Evolutionary conservation across 2,888 invertebrate species (phyloP).

Genomic region (Erebia ligea): DNA sequence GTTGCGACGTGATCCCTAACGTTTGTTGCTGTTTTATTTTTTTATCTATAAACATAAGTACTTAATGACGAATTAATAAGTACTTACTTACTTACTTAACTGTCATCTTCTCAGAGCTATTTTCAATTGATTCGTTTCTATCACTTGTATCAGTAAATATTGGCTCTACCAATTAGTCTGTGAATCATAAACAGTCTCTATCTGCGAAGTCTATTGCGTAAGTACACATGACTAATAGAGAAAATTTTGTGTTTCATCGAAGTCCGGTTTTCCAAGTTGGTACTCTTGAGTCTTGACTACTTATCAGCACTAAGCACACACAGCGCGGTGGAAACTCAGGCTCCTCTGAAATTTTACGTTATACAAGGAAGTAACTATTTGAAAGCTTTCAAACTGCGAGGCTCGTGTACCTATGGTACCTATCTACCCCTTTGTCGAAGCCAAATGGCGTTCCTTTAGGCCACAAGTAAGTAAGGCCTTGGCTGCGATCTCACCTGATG

Average conservation of each 20-base stretch:
- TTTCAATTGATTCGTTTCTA: neutral
- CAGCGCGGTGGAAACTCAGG: neutral
- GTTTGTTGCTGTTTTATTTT: neutral
- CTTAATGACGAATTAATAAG: neutral
- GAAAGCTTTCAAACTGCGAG: too few relatives aligned
- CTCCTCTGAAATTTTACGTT: too few relatives aligned
- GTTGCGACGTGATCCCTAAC: neutral
- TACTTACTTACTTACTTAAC: neutral
- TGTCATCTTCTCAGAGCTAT: neutral
- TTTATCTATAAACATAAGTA: neutral
- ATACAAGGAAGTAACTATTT: too few relatives aligned
- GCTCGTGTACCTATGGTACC: too few relatives aligned
- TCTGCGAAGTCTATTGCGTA: constrained; percentile 39
- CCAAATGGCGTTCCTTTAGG: too few relatives aligned
- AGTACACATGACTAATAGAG: constrained; percentile 45
- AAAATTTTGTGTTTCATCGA: constrained; percentile 34
- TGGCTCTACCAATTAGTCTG: constrained; percentile 21
- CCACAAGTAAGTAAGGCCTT: too few relatives aligned
- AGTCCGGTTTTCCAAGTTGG: constrained; percentile 32
- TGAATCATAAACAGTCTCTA: constrained; percentile 34
- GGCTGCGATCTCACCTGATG: too few relatives aligned
- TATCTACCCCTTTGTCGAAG: too few relatives aligned
- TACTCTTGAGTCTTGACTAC: neutral
- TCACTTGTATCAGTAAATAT: constrained; percentile 4
- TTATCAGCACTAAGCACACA: neutral